Evolutionary conservation across 1,140 invertebrate genomes (phyloP), one percentile per base, ranked within the genome.

Genomic region (Drosophila asahinai): DNA sequence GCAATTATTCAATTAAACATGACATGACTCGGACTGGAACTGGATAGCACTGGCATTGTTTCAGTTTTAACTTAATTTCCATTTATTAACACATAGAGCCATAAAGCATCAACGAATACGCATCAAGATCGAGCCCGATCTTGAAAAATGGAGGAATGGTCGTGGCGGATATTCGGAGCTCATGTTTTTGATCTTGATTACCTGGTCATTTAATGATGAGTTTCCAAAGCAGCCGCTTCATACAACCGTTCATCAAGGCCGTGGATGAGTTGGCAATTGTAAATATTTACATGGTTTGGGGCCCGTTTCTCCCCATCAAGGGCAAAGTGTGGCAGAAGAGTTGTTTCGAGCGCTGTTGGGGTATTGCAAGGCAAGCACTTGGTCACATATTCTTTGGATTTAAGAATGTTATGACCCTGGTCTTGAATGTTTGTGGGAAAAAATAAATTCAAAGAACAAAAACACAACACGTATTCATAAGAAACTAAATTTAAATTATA

Each of bases 1-100:
- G 74, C 64, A 78, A 78, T 78, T 78, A 78, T 78, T 78, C 64
- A 78, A 78, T 78, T 78, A 78, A 38, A 61, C 45, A 60, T 73
- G 71, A 74, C 68, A 38, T 61, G 55, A 42, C 67, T 66, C 51
- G 52, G 33, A 75, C 47, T 38, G 52, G 38, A 78, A 78, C 75
- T 70, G 57, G 75, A 49, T 78, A 78, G 75, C 75, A 78, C 75
- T 79, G 76, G 76, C 76, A 79, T 79, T 79, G 76, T 79, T 79
- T 79, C 27, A 61, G 36, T 43, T 59, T 55, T 43, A 61, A 33
- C 38, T 51, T 27, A 78, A 48, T 78, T 64, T 73, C 38, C 55
- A 79, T 71, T 79, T 78, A 79, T 72, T 79, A 71, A 72, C 19
- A 19, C 19, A n/a, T n/a, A 19, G 47, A 65, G 43, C 36, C 48